phyloP scores from a whole-genome alignment of 1,140 invertebrate genomes.

The Chelonus insularis region DNA sequence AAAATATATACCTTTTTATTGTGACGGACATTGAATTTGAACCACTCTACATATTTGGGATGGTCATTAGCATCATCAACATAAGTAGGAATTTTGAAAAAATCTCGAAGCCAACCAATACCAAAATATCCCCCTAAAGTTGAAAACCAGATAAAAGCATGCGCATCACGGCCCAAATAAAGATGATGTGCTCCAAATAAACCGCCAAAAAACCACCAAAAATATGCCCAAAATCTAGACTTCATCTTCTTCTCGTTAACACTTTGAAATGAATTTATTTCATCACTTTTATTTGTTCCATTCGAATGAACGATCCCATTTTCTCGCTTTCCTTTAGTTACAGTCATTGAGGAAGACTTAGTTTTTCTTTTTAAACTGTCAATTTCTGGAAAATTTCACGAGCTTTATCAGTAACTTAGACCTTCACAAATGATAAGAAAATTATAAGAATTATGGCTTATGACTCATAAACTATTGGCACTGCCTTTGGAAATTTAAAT shows the following conservation, averaged over 20 bases:
- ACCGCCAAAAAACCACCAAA: slow-evolving; percentile 86
- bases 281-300: not conserved
- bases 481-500: too few species aligned
- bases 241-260: too few species aligned
- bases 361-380: too few species aligned
- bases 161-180: slow-evolving; percentile 85
- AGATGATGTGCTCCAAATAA: slow-evolving; percentile 88
- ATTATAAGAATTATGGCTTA: too few species aligned
- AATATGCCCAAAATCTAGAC: slow-evolving; percentile 64
- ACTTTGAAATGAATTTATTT: too few species aligned
- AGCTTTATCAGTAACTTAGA: too few species aligned
- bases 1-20: slow-evolving; percentile 69
- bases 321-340: too few species aligned
- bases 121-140: slow-evolving; percentile 86
- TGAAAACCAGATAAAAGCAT: slow-evolving; percentile 86
- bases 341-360: too few species aligned
- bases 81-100: slow-evolving; percentile 84
- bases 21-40: slow-evolving; percentile 66
- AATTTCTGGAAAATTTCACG: too few species aligned
- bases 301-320: not conserved
- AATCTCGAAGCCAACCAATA: slow-evolving; percentile 82
- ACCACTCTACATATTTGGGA: slow-evolving; percentile 68
- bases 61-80: slow-evolving; percentile 86
- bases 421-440: too few species aligned
- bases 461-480: too few species aligned